A percentile compares a stretch with the other conserved stretches of the same genome.
These are phyloP conservation scores for Oreochromis mossambicus DNA, from an alignment of 2,797 vertebrate species.

Conservation along the genomic window DNA sequence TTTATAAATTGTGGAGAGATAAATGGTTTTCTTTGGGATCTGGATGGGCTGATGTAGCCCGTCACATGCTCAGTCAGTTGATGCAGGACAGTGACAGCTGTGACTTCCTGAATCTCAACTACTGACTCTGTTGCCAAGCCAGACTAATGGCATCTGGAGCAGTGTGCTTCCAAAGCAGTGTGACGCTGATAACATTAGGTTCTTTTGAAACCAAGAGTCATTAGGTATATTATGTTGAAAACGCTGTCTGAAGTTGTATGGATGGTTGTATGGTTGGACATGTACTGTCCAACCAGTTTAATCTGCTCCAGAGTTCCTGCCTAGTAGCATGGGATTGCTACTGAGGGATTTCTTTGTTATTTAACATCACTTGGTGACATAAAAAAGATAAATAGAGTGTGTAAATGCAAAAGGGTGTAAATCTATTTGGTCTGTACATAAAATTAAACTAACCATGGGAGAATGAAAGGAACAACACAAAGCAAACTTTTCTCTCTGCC, in stretches of 20 bases:
- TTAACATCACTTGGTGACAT: not conserved
- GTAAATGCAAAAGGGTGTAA: not conserved
- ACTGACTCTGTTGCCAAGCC: constrained; percentile 46
- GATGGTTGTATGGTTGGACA: constrained; percentile 5
- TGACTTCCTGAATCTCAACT: constrained; percentile 58
- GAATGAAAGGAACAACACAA: not conserved
- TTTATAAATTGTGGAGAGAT: constrained; percentile 13
- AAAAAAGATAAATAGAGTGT: not conserved
- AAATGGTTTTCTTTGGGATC: constrained; percentile 17
- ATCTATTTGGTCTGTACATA: not conserved
- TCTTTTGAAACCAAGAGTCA: not conserved
- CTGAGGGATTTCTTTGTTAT: not conserved
- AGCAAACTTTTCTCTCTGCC: not conserved
- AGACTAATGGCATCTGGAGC: constrained; percentile 53
- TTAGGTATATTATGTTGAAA: not conserved
- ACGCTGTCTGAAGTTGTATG: not conserved
- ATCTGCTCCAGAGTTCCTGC: not conserved
- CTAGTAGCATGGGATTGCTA: not conserved
- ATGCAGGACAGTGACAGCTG: constrained; percentile 57
- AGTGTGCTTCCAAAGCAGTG: constrained; percentile 21
- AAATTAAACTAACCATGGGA: not conserved
- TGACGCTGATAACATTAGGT: constrained; percentile 14
- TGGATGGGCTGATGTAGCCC: constrained; percentile 18
- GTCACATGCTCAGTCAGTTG: constrained; percentile 51
- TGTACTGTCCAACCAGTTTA: constrained; percentile 9